Evolutionary conservation across 2,113 vertebrate species (phyloP).

Genomic region (Dascyllus trimaculatus): DNA sequence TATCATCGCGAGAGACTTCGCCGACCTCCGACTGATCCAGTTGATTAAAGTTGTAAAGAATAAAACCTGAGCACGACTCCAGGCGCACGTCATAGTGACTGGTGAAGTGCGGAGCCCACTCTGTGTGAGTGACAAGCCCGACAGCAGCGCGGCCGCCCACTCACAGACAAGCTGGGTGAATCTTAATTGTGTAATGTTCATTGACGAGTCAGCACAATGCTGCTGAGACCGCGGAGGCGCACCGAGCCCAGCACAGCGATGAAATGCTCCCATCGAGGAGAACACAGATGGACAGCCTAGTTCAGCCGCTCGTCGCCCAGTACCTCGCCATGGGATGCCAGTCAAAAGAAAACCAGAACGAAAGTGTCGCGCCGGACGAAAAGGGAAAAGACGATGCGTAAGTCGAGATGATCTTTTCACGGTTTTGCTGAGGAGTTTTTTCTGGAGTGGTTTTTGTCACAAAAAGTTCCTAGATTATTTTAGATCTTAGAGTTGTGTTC

Average conservation of each 20-base stretch:
- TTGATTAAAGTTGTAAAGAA: constrained; percentile 12
- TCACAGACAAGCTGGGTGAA: constrained; percentile 66
- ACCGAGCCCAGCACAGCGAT: constrained; percentile 67
- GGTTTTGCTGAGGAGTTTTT: not conserved
- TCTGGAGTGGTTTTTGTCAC: constrained; percentile 1
- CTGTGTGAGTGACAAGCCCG: constrained; percentile 70
- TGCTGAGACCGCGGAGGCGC: constrained; percentile 69
- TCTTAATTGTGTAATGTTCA: constrained; percentile 74
- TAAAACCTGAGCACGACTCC: constrained; percentile 10
- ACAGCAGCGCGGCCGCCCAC: constrained; percentile 76
- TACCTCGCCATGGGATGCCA: constrained; percentile 85
- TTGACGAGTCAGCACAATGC: constrained; percentile 79
- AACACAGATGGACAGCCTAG: constrained; percentile 84
- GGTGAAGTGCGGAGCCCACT: constrained; percentile 22
- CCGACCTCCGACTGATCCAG: not conserved
- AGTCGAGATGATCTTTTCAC: constrained; percentile 50
- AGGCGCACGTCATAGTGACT: constrained; percentile 28
- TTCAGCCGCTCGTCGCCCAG: constrained; percentile 84
- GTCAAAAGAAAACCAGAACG: constrained; percentile 76
- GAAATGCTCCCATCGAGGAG: constrained; percentile 78
- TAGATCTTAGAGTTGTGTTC: too few relatives aligned
- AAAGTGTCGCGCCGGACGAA: constrained; percentile 65
- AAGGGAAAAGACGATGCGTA: constrained; percentile 80
- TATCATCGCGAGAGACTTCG: not conserved
- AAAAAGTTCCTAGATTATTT: not conserved